Conservation (phyloP, 2,888 invertebrate species). For the Sarcophaga rosellei region DNA sequence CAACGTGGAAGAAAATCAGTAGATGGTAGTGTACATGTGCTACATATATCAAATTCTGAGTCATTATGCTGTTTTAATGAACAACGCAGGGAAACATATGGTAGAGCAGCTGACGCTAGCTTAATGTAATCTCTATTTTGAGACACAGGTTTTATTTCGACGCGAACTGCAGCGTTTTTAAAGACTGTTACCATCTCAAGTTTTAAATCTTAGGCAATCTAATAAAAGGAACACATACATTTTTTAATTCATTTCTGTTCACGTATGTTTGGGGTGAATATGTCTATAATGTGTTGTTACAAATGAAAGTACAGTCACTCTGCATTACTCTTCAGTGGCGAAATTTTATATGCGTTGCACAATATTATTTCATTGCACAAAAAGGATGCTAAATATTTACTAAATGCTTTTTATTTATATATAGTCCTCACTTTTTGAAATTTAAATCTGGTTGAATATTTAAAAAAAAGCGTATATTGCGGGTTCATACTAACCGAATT, state of each 20-base stretch:
- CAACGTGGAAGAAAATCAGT: too few species aligned
- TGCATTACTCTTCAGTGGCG: background rate
- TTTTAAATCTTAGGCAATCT: background rate
- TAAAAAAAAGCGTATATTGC: too few species aligned
- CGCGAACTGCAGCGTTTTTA: background rate
- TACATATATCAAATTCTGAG: conserved; percentile 1
- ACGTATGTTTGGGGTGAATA: background rate
- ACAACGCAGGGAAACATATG: background rate
- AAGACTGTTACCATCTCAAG: background rate
- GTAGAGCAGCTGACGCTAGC: background rate
- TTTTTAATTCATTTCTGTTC: background rate
- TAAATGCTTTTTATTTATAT: too few species aligned
- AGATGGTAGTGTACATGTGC: conserved; percentile 39
- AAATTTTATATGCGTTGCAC: too few species aligned
- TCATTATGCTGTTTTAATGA: background rate
- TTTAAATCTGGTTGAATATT: too few species aligned
- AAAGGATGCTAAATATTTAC: too few species aligned
- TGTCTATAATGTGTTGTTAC: conserved; percentile 20
- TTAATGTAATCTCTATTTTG: background rate
- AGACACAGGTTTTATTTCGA: background rate
- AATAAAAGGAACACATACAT: background rate
- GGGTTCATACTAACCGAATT: too few species aligned
- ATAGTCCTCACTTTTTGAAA: too few species aligned
- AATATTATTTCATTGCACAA: too few species aligned
- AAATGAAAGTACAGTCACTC: background rate